These are phyloP conservation scores for Rhopilema esculentum DNA, from an alignment of 30 jellyfish, hydroid and myxozoan species.

Conservation along the genomic window DNA sequence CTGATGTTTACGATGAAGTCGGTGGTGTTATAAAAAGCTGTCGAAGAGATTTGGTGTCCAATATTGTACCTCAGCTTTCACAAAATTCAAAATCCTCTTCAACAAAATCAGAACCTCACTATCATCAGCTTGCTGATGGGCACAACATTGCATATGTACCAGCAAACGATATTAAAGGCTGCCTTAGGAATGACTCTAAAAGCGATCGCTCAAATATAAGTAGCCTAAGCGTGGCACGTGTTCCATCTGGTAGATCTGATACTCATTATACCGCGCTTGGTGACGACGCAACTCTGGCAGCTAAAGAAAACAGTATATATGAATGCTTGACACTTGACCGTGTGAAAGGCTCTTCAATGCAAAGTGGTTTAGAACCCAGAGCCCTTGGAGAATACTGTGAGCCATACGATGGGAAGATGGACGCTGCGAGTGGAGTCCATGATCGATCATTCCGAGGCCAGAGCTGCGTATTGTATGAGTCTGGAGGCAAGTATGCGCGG, in stretches of 20 bases:
- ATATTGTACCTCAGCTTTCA: background rate
- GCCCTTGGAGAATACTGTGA: constrained; percentile 56
- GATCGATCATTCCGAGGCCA: background rate
- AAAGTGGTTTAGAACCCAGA: background rate
- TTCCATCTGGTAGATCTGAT: constrained; percentile 52
- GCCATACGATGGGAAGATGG: constrained; percentile 14
- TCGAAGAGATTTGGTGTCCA: background rate
- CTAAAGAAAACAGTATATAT: constrained; percentile 48
- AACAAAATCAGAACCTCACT: constrained; percentile 34
- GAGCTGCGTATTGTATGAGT: background rate
- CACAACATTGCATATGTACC: constrained; percentile 20
- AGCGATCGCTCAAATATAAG: background rate
- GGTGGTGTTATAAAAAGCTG: constrained; percentile 24
- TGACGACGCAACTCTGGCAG: constrained; percentile 4
- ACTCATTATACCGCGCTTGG: constrained; percentile 52
- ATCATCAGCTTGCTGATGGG: constrained; percentile 41
- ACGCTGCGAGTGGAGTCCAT: background rate
- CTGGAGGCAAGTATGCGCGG: background rate
- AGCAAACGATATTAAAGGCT: constrained; percentile 1
- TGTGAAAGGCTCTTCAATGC: background rate
- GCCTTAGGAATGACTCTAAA: background rate
- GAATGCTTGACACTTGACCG: constrained; percentile 43
- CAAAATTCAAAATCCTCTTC: constrained; percentile 5
- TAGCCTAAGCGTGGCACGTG: constrained; percentile 20
- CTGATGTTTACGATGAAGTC: constrained; percentile 38